phyloP scores from a whole-genome alignment of 2,888 invertebrate species.

The Campoplex capitator region DNA sequence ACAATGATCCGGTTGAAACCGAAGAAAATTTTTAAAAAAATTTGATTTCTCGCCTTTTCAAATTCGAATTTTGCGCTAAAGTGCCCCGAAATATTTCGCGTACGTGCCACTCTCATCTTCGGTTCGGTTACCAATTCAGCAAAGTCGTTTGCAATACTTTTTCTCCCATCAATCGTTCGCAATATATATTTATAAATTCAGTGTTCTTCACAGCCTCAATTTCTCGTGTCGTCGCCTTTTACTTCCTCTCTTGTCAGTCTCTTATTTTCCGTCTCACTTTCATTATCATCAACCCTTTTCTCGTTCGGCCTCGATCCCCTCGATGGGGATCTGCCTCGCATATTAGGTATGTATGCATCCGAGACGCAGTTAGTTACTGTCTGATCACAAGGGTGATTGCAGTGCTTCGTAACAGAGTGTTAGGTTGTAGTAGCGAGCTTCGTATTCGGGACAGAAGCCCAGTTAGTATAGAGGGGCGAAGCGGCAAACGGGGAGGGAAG shows the following conservation, averaged over 20 bases:
- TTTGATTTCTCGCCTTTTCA: too few species aligned
- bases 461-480: slow-evolving; percentile 3
- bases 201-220: background rate
- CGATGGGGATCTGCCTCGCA: slow-evolving; percentile 40
- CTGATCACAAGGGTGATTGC: slow-evolving; percentile 80
- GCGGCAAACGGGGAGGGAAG: background rate
- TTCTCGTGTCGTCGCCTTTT: background rate
- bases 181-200: background rate
- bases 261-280: slow-evolving; percentile 39
- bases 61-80: background rate
- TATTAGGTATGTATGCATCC: slow-evolving; percentile 72
- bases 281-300: slow-evolving; percentile 49
- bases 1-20: background rate
- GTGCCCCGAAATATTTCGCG: background rate
- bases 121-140: background rate
- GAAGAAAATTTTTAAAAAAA: background rate
- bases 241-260: slow-evolving; percentile 25
- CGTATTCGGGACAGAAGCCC: slow-evolving; percentile 62
- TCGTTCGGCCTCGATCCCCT: slow-evolving; percentile 34
- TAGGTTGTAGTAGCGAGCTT: slow-evolving; percentile 70
- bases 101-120: background rate
- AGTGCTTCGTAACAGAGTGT: slow-evolving; percentile 79
- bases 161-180: background rate
- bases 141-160: background rate
- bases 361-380: slow-evolving; percentile 78